Evolutionary conservation across 2,113 vertebrate species (phyloP), one percentile per base, ranked within the genome.

Genomic region (Plestiodon gilberti): DNA sequence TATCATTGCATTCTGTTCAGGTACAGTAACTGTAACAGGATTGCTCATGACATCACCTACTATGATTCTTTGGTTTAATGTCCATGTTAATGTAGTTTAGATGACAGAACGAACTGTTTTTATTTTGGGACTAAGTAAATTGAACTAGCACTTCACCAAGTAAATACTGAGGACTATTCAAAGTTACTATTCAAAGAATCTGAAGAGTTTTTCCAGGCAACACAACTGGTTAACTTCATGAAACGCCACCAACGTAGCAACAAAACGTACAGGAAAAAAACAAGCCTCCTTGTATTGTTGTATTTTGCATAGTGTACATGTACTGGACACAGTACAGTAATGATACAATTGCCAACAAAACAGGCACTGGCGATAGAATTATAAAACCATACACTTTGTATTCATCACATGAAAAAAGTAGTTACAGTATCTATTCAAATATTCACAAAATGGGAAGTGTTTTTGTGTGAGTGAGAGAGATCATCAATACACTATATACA

Each of bases 121-220:
- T 30, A 70, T 74, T 85, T 92, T 30, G 64, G 14, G 67, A n/a
- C 62, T 67, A 77, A 84, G 59, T n/a, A 85, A 11, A 40, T 22
- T 22, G 59, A 5, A 33, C 6, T 55, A 1, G 3, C 25, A 25
- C 85, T 1, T 1, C 11, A 35, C 30, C 38, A 38, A 81, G 64
- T 14, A 52, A 52, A n/a, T 38, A 5, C 3, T 8, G 4, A 5
- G 22, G 2, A 7, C 13, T 25, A n/a, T n/a, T 71, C 64, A 40
- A 48, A 70, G 35, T 43, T 20, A 40, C 69, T 20, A 35, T 35
- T 70, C 33, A 35, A 71, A 71, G 18, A 22, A 86, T 80, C 30
- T 81, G 25, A 74, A 65, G 59, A 70, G 38, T 85, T 85, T 67
- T 38, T 9, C 40, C 22, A 38, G 40, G 23, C 28, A 38, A 35